Evolutionary conservation across 2,888 invertebrate genomes (phyloP).

Genomic region (Ecdyonurus torrentis): DNA sequence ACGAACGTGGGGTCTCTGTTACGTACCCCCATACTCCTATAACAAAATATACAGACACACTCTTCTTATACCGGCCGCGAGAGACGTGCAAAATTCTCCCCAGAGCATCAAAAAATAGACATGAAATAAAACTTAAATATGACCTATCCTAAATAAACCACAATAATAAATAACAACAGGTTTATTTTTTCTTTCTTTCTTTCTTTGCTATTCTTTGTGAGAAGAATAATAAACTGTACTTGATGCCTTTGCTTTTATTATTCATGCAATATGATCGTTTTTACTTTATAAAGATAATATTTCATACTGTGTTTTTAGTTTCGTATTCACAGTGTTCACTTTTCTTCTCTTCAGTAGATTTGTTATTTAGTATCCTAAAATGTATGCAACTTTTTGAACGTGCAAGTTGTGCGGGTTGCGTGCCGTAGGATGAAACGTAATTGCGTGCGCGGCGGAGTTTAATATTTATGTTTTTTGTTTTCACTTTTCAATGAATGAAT

Average conservation of each 20-base stretch:
- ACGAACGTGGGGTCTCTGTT: background rate
- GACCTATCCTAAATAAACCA: background rate
- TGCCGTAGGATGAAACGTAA: no score
- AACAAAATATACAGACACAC: background rate
- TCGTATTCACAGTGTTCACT: no score
- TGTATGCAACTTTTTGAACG: background rate
- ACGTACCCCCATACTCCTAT: no score
- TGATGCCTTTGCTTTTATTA: no score
- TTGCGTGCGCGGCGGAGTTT: no score
- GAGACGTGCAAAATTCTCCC: background rate
- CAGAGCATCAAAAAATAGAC: background rate
- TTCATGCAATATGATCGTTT: no score
- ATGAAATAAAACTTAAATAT: background rate
- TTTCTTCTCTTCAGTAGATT: no score
- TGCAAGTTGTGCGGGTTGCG: background rate
- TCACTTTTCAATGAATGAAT: no score
- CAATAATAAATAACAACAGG: background rate
- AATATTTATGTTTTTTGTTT: no score
- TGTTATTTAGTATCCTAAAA: no score
- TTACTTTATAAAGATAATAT: background rate
- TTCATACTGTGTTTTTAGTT: background rate
- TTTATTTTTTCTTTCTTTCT: background rate
- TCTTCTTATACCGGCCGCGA: background rate
- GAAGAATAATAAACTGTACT: no score
- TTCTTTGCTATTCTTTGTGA: background rate